These are phyloP conservation scores for Drosophila mayri DNA, from an alignment of 1,140 invertebrate genomes.

Conservation along the genomic window DNA sequence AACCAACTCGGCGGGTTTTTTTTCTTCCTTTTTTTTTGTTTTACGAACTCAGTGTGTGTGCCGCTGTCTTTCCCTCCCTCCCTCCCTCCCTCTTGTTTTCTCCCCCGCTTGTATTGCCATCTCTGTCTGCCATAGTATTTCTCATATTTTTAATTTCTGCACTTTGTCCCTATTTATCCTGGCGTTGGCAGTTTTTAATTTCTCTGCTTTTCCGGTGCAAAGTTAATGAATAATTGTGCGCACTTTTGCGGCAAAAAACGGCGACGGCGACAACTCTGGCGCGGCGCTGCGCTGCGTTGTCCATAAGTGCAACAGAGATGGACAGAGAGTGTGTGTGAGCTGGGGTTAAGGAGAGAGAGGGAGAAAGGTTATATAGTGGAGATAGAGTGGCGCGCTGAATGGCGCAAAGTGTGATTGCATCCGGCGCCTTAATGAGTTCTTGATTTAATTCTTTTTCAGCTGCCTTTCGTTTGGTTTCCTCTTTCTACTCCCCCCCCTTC, in stretches of 20 bases:
- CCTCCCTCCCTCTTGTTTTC: background rate
- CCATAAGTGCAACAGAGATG: conserved; percentile 18
- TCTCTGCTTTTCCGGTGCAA: conserved; percentile 83
- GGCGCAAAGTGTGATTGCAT: conserved; percentile 84
- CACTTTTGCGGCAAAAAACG: conserved; percentile 82
- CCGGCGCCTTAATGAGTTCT: conserved; percentile 84
- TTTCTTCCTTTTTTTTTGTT: conserved; percentile 7
- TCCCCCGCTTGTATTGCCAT: background rate
- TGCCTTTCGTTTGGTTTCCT: conserved; percentile 74
- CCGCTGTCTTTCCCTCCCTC: background rate
- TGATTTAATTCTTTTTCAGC: conserved; percentile 84
- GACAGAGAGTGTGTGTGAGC: background rate
- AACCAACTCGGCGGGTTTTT: conserved; percentile 36
- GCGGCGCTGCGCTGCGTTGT: background rate
- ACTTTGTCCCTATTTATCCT: conserved; percentile 84
- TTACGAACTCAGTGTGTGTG: conserved; percentile 31
- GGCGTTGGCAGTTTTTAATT: conserved; percentile 84
- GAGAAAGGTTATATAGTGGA: conserved; percentile 20
- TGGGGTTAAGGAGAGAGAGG: background rate
- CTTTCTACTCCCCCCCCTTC: conserved; percentile 8
- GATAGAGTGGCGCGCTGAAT: conserved; percentile 69
- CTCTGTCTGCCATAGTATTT: conserved; percentile 64
- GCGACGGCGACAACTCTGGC: conserved; percentile 62
- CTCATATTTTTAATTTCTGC: conserved; percentile 84
- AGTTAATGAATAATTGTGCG: conserved; percentile 84